Conservation (phyloP, 2,113 vertebrate species). For the Emydocephalus ijimae region DNA sequence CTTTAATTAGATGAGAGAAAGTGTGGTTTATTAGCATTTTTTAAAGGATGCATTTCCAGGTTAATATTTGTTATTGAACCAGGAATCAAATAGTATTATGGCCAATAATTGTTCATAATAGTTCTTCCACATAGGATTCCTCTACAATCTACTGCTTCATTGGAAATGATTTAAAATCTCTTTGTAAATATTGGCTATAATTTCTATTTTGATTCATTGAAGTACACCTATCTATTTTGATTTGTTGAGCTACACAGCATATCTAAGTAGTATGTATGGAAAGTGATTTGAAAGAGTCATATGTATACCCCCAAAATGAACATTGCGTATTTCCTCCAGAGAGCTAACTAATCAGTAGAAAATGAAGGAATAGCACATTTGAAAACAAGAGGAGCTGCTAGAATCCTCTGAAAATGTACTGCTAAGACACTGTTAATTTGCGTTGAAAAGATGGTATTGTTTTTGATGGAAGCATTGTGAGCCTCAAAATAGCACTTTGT, state of each 20-base stretch:
- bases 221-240: too few relatives aligned
- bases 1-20: not conserved
- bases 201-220: not conserved
- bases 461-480: conserved; percentile 61
- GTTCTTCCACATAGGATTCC: not conserved
- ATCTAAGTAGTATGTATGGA: not conserved
- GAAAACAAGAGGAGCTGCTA: not conserved
- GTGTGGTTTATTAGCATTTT: not conserved
- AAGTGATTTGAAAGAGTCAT: not conserved
- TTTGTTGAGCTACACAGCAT: not conserved
- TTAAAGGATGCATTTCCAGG: not conserved
- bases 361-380: not conserved
- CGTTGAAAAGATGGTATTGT: conserved; percentile 7
- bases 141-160: not conserved
- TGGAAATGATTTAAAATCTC: not conserved
- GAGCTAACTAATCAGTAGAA: not conserved
- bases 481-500: conserved; percentile 58
- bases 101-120: not conserved
- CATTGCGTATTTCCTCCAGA: not conserved
- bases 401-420: not conserved
- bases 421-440: not conserved
- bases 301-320: not conserved
- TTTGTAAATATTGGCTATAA: not conserved
- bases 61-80: not conserved
- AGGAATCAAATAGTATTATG: not conserved